Percentiles rank a stretch among this genome's conserved stretches.
These are phyloP conservation scores for Megathymus violae DNA, from an alignment of 1,140 invertebrate genomes.

Conservation along the genomic window DNA sequence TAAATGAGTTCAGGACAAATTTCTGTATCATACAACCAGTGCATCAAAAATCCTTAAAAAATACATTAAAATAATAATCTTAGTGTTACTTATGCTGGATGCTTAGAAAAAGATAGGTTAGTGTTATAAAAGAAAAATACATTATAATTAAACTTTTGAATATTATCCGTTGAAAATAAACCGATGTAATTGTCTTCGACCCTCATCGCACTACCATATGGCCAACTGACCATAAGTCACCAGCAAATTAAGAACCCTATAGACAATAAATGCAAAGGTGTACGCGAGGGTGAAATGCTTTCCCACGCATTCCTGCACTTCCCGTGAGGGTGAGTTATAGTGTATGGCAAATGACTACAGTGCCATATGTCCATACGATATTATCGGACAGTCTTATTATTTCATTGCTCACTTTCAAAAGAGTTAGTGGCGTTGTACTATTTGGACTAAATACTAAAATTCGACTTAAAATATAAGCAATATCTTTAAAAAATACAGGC, in stretches of 20 bases:
- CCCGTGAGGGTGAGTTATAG: constrained; percentile 42
- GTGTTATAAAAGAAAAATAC: too few species aligned
- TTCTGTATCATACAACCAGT: too few species aligned
- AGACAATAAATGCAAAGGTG: constrained; percentile 57
- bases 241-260: constrained; percentile 58
- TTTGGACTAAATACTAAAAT: neutral
- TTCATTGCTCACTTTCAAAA: constrained; percentile 36
- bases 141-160: neutral
- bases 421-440: neutral
- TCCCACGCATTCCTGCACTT: constrained; percentile 73
- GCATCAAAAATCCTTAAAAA: too few species aligned
- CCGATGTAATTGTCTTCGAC: constrained; percentile 27
- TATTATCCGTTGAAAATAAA: constrained; percentile 4
- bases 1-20: too few species aligned
- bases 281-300: constrained; percentile 64
- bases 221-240: constrained; percentile 72
- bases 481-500: too few species aligned
- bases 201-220: constrained; percentile 51
- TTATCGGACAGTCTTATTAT: constrained; percentile 56
- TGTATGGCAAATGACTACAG: constrained; percentile 42
- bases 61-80: too few species aligned
- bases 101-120: too few species aligned
- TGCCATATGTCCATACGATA: constrained; percentile 61
- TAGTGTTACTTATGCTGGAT: too few species aligned
- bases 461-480: too few species aligned